Percentiles rank a stretch among this genome's conserved stretches.
Evolutionary conservation across 2,113 vertebrate genomes (phyloP).

Genomic region (Festucalex cinctus): DNA sequence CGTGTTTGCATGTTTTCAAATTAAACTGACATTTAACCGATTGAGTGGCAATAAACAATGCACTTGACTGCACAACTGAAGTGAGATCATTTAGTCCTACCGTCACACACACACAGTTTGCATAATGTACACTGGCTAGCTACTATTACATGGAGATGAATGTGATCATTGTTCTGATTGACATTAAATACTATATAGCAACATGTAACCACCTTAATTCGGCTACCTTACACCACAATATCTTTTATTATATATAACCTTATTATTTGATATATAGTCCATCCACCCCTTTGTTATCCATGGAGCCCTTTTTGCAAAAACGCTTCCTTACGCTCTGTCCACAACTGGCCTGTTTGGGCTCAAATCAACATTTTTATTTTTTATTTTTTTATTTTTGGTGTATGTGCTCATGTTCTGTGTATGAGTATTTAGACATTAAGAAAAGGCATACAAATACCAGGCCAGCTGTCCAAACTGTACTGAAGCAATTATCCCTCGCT

Average conservation of each 20-base stretch:
- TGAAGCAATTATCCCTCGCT: neutral
- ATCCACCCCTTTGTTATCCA: neutral
- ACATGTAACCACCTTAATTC: slow-evolving; percentile 15
- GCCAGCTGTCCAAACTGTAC: neutral
- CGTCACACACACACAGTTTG: slow-evolving; percentile 23
- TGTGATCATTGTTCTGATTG: slow-evolving; percentile 7
- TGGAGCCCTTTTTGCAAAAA: slow-evolving; percentile 52
- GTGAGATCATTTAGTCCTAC: slow-evolving; percentile 5
- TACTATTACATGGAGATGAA: slow-evolving; percentile 18
- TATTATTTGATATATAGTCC: slow-evolving; percentile 9
- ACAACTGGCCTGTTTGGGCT: slow-evolving; percentile 29
- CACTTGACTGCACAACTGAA: neutral
- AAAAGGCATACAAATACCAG: neutral
- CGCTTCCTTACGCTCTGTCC: slow-evolving; percentile 46
- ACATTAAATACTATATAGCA: slow-evolving; percentile 26
- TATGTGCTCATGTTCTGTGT: slow-evolving; percentile 1
- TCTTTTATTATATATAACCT: slow-evolving; percentile 29
- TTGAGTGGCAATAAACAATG: neutral
- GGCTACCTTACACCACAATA: slow-evolving; percentile 28
- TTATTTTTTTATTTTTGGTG: neutral
- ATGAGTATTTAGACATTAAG: slow-evolving; percentile 30
- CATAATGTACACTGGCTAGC: slow-evolving; percentile 41
- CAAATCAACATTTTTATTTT: slow-evolving; percentile 8
- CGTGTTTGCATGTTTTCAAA: neutral
- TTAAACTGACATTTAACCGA: neutral